These are phyloP conservation scores for Tringa solitaria DNA, from an alignment of 2,113 vertebrate species.

Conservation along the genomic window DNA sequence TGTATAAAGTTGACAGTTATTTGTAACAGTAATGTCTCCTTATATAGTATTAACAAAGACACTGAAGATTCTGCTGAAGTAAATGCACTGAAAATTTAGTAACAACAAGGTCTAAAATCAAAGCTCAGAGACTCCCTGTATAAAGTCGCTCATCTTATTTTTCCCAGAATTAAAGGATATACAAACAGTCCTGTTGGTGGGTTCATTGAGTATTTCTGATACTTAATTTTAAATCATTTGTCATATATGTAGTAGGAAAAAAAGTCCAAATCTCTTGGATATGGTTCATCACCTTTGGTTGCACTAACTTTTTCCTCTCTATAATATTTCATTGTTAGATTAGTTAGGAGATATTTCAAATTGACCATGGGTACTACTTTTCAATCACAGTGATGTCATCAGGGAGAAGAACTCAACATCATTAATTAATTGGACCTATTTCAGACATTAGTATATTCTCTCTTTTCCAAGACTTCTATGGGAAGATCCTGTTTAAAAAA, in stretches of 20 bases:
- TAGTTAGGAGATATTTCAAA: background rate
- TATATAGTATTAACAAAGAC: conserved; percentile 17
- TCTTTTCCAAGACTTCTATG: background rate
- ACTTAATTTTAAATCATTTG: background rate
- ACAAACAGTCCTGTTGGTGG: background rate
- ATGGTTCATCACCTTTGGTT: background rate
- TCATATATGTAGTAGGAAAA: background rate
- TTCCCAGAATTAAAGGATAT: background rate
- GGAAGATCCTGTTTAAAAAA: background rate
- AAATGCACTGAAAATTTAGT: background rate
- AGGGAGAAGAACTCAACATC: background rate
- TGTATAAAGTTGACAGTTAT: conserved; percentile 19
- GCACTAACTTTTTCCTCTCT: background rate
- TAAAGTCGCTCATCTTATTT: background rate
- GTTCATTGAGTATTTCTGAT: background rate
- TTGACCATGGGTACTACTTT: background rate
- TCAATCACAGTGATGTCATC: background rate
- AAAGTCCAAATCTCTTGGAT: background rate
- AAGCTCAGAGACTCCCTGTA: background rate
- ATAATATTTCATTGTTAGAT: background rate
- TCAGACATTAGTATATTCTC: background rate
- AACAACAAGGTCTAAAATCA: background rate
- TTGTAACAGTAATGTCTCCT: conserved; percentile 25
- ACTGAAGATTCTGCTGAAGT: background rate
- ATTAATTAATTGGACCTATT: background rate